phyloP scores from a whole-genome alignment of 2,113 vertebrate genomes.

The Sinocyclocheilus anshuiensis region DNA sequence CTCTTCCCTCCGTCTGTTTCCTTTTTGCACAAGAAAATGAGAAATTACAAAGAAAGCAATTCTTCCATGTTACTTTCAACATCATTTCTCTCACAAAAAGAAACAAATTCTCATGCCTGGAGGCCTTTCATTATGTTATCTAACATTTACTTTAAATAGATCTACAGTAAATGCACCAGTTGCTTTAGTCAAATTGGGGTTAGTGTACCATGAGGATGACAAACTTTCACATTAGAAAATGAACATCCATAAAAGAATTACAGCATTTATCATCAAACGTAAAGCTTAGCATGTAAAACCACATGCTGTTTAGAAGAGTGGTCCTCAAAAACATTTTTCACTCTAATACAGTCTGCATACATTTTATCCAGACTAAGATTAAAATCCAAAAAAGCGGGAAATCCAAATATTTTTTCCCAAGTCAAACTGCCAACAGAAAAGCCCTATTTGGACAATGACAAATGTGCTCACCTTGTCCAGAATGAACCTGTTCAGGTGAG shows the following conservation, averaged over 20 bases:
- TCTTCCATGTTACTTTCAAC: neutral
- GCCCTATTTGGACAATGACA: neutral
- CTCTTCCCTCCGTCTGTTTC: slow-evolving; percentile 42
- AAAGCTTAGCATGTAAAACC: neutral
- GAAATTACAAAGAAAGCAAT: slow-evolving; percentile 16
- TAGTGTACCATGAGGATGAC: neutral
- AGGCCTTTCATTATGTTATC: neutral
- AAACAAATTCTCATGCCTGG: neutral
- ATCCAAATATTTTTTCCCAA: too few relatives aligned
- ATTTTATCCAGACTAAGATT: neutral
- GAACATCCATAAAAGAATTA: neutral
- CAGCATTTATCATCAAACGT: neutral
- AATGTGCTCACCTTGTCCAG: slow-evolving; percentile 87
- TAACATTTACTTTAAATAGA: neutral
- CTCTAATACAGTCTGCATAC: neutral
- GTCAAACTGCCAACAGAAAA: neutral
- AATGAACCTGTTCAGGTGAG: slow-evolving; percentile 96
- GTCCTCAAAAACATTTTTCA: neutral
- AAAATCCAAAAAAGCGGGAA: too few relatives aligned
- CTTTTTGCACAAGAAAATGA: slow-evolving; percentile 46
- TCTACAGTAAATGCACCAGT: neutral
- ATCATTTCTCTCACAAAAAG: neutral
- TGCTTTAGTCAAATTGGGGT: neutral
- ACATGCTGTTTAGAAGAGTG: neutral
- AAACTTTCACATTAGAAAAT: neutral